Evolutionary conservation across 2,888 invertebrate genomes (phyloP).

Genomic region (Julus scandinavius): DNA sequence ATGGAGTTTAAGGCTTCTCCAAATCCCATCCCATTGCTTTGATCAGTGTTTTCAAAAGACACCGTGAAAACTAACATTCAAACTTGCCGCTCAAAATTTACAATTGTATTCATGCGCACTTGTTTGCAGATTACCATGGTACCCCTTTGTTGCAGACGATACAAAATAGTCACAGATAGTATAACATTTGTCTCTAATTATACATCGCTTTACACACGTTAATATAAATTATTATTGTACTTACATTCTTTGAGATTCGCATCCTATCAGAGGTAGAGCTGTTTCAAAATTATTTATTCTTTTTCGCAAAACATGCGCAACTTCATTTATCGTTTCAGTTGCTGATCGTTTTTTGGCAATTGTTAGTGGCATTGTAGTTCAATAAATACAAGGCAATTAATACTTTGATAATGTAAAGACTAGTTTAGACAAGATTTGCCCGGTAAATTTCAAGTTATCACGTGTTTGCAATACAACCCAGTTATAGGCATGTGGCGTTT

Average conservation of each 20-base stretch:
- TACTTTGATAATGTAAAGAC: background rate
- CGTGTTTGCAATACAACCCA: background rate
- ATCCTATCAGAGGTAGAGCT: background rate
- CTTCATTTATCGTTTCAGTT: background rate
- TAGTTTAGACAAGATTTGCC: background rate
- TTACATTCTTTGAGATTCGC: constrained; percentile 1
- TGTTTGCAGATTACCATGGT: too few species aligned
- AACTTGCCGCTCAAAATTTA: too few species aligned
- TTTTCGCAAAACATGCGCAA: constrained; percentile 28
- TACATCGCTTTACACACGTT: too few species aligned
- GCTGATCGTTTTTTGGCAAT: background rate
- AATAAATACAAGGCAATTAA: background rate
- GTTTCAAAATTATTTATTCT: background rate
- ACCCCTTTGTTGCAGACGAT: too few species aligned
- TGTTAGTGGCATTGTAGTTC: background rate
- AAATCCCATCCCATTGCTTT: too few species aligned
- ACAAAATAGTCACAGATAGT: too few species aligned
- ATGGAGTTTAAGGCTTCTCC: too few species aligned
- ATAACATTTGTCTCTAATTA: too few species aligned
- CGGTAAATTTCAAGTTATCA: too few species aligned
- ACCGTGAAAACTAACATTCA: too few species aligned
- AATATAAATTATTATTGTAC: background rate
- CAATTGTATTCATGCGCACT: too few species aligned
- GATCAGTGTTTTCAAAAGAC: too few species aligned
- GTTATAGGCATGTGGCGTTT: background rate